Evolutionary conservation across 2,888 invertebrate species (phyloP), one percentile per base, ranked within the genome.

Genomic region (Caenorhabditis japonica): DNA sequence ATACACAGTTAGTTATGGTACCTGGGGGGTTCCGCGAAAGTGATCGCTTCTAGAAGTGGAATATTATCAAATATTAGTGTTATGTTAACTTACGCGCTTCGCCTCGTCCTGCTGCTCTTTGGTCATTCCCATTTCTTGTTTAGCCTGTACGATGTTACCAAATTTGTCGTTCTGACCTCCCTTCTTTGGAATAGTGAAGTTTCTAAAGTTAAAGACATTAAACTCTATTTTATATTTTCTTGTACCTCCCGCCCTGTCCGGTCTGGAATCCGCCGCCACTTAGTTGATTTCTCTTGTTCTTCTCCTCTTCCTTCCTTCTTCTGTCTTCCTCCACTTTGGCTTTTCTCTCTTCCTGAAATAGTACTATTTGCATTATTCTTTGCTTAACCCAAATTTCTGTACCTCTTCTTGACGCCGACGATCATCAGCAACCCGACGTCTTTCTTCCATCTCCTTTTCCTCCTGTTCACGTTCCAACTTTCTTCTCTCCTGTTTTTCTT

Each of bases 91-190:
- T 64, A 81, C 82, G 49, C 75, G 64, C 61, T 99, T 99, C 90
- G 97, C 97, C 89, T 97, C 97, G 88, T 97, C 97, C 88, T 97
- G 91, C 90, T 99, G 97, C 90, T 99, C 99, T 91, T 95, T 97
- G 90, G 97, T 97, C 92, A 99, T 97, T 91, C 94, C 94, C 90
- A 96, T 93, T 90, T 97, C 97, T 88, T 94, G 91, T 89, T 95
- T 94, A 87, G 95, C 94, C 86, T 93, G 93, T 88, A 93, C 92
- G 81, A 95, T 92, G 90, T 93, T 93, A 89, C 85, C 89, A 85
- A 86, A 88, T 81, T 89, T 83, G 74, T 86, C 86, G 44, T 76
- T 70, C 44, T 76, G 75, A 25, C 60, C 60, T 3, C 49, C 55
- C 69, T 87, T 87, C 61, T 88, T 85, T 55, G 88, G 64, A 41